Evolutionary conservation across 2,113 vertebrate genomes (phyloP).

Genomic region (Zingel zingel): DNA sequence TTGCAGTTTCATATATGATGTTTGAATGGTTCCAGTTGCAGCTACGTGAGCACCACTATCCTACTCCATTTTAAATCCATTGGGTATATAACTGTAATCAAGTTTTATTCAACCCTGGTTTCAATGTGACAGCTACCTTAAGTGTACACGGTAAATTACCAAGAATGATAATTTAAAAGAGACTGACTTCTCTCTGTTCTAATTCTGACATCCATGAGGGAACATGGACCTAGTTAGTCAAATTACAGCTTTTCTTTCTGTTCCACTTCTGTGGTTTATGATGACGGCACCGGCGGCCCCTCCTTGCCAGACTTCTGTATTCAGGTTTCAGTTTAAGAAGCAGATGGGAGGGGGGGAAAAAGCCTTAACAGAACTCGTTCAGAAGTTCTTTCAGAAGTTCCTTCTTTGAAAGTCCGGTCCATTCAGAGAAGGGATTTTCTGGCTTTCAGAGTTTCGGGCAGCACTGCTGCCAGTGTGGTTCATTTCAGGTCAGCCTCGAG

Average conservation of each 20-base stretch:
- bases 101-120: background rate
- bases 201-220: constrained; percentile 23
- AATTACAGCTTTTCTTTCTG: constrained; percentile 43
- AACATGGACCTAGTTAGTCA: constrained; percentile 40
- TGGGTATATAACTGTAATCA: constrained; percentile 15
- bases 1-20: background rate
- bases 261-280: constrained; percentile 24
- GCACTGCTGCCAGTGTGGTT: constrained; percentile 40
- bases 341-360: constrained; percentile 1
- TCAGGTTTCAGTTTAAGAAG: constrained; percentile 43
- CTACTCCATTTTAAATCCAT: background rate
- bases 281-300: constrained; percentile 14
- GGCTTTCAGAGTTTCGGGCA: constrained; percentile 29
- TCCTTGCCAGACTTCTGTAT: constrained; percentile 25
- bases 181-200: constrained; percentile 19
- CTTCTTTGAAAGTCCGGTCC: constrained; percentile 45
- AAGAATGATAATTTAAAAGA: constrained; percentile 34
- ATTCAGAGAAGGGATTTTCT: constrained; percentile 48
- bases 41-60: background rate
- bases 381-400: constrained; percentile 30
- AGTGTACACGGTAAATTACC: constrained; percentile 14
- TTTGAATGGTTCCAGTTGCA: background rate
- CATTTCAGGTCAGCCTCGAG: constrained; percentile 49
- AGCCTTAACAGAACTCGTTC: constrained; percentile 52
- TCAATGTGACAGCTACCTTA: constrained; percentile 9